Evolutionary conservation across 2,888 invertebrate species (phyloP).

Genomic region (Omphaloscelis lunosa): DNA sequence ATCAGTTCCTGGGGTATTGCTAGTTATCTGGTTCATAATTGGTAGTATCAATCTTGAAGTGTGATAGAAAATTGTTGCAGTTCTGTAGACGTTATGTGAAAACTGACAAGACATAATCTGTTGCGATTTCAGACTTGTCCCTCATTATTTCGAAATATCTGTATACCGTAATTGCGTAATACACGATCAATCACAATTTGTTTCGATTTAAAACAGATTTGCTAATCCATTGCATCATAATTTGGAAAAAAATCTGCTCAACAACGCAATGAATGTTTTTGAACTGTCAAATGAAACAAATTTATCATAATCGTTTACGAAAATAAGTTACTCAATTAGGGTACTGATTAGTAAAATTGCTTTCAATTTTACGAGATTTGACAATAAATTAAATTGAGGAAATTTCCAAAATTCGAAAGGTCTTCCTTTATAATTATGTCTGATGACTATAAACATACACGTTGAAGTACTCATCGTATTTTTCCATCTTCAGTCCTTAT

Average conservation of each 20-base stretch:
- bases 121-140: not conserved
- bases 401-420: not conserved
- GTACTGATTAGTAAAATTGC: conserved; percentile 1
- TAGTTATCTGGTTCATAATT: conserved; percentile 23
- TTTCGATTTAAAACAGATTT: too few species aligned
- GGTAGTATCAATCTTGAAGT: not conserved
- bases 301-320: too few species aligned
- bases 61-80: conserved; percentile 1
- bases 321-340: too few species aligned
- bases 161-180: too few species aligned
- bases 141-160: not conserved
- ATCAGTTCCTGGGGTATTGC: conserved; percentile 37
- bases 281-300: too few species aligned
- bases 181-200: too few species aligned
- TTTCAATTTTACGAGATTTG: not conserved
- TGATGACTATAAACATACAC: too few species aligned
- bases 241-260: too few species aligned
- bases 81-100: not conserved
- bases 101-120: not conserved
- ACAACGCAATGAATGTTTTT: too few species aligned
- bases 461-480: conserved; percentile 11
- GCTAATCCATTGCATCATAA: too few species aligned
- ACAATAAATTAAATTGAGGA: not conserved
- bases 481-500: conserved; percentile 23
- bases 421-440: not conserved